These are phyloP conservation scores for Dendrolimus kikuchii DNA, from an alignment of 1,140 invertebrate genomes.

Conservation along the genomic window DNA sequence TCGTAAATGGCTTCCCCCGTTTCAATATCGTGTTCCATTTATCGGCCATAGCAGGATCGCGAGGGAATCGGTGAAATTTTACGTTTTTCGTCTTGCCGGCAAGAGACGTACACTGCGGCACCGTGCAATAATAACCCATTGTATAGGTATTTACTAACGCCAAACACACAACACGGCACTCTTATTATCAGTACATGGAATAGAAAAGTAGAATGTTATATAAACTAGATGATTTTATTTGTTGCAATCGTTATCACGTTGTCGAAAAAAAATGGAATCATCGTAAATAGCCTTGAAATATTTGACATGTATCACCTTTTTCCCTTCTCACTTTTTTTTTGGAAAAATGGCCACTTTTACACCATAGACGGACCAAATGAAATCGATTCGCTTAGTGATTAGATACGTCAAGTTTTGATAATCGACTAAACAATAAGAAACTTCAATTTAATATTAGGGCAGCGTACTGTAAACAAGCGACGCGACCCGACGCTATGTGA, in stretches of 20 bases:
- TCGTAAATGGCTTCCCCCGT: constrained; percentile 57
- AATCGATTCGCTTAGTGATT: no score
- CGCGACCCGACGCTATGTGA: no score
- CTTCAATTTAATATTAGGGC: background rate
- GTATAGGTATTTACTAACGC: constrained; percentile 10
- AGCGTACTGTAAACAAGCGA: background rate
- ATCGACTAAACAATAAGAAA: constrained; percentile 13
- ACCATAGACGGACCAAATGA: constrained; percentile 20
- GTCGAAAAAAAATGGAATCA: constrained; percentile 56
- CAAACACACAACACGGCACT: constrained; percentile 5
- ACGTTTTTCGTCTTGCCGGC: constrained; percentile 69
- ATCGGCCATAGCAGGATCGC: constrained; percentile 48
- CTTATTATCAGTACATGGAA: constrained; percentile 23
- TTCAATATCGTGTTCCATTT: constrained; percentile 62
- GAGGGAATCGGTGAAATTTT: constrained; percentile 64
- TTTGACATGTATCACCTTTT: constrained; percentile 67
- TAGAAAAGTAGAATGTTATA: constrained; percentile 11
- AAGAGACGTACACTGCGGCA: constrained; percentile 65
- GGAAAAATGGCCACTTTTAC: constrained; percentile 46
- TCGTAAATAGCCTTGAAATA: constrained; percentile 67
- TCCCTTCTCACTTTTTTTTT: constrained; percentile 59
- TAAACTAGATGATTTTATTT: constrained; percentile 31
- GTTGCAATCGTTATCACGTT: constrained; percentile 56
- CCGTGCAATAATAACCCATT: constrained; percentile 70
- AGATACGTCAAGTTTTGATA: constrained; percentile 11